Evolutionary conservation across 1,140 invertebrate genomes (phyloP), one percentile per base, ranked within the genome.

Genomic region (Wiebesia pumilae): DNA sequence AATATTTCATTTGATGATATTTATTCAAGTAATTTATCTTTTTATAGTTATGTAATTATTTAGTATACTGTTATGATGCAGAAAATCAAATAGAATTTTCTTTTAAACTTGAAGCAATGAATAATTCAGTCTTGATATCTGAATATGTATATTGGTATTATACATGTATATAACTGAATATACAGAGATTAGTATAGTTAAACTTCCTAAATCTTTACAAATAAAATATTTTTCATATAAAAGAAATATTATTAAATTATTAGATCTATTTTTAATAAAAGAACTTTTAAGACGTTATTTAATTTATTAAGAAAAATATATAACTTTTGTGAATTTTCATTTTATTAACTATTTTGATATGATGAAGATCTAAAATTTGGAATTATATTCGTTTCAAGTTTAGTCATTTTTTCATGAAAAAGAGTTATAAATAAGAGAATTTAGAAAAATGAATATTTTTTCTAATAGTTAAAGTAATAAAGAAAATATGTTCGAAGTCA

Each of bases 351-450:
- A n/a, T 43, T 75, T 75, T 6, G 38, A n/a, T 75, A 21, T 73
- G 40, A 73, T 73, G 35, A 73, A 73, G 69, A 73, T 73, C 16
- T 38, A 73, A 73, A 73, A 73, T 73, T 73, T 73, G 24, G 14
- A 40, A 73, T 73, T 73, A 75, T 38, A 21, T 75, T 75, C 38
- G 21, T 75, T 75, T 43, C 43, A 43, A 75, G 40, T 75, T 75
- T 71, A 33, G n/a, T 3, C 3, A 24, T 71, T 71, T 71, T 38
- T 71, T 19, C 10, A 10, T 9, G 35, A 71, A 19, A 30, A 38
- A 21, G 35, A 33, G n/a, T n/a, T n/a, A 6, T 24, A 71, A 3
- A 24, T 14, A 35, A n/a, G n/a, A n/a, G 21, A 38, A 71, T 71
- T 38, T 71, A 38, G 16, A 71, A 71, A 71, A 16, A 21, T 9